phyloP scores from a whole-genome alignment of 1,140 invertebrate genomes.

The Drosophila persimilis region DNA sequence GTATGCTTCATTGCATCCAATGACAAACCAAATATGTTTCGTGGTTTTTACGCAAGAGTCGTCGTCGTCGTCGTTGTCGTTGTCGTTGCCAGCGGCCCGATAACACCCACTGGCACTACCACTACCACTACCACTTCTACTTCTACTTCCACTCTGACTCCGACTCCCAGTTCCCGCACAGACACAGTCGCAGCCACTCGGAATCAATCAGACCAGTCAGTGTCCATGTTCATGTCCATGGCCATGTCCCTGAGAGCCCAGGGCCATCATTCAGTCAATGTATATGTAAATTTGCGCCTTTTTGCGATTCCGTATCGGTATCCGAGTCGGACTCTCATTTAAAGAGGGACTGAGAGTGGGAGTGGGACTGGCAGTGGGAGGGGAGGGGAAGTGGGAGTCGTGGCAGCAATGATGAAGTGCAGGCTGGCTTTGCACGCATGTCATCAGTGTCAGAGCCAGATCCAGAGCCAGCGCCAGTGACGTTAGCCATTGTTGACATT shows the following conservation, averaged over 20 bases:
- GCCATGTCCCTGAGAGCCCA: conserved; percentile 18
- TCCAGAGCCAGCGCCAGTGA: conserved; percentile 1
- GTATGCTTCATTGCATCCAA: conserved; percentile 70
- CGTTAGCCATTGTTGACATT: conserved; percentile 68
- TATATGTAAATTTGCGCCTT: conserved; percentile 80
- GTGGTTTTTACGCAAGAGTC: conserved; percentile 77
- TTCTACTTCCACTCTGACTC: background rate
- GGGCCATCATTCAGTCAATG: conserved; percentile 73
- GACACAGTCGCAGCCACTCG: conserved; percentile 42
- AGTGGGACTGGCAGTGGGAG: no score
- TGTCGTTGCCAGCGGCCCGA: conserved; percentile 10
- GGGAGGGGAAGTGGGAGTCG: conserved; percentile 20
- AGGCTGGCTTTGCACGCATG: conserved; percentile 8
- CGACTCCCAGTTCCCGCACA: conserved; percentile 9
- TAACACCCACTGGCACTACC: conserved; percentile 5
- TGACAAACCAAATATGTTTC: conserved; percentile 82
- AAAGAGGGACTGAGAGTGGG: background rate
- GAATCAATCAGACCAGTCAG: conserved; percentile 65
- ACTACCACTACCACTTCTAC: background rate
- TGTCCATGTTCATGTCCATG: conserved; percentile 43
- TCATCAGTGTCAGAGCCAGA: conserved; percentile 29
- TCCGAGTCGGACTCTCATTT: conserved; percentile 14
- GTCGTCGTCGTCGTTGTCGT: conserved; percentile 18
- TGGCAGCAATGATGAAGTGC: conserved; percentile 74
- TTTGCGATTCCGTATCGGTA: conserved; percentile 48